Evolutionary conservation across 2,797 vertebrate genomes (phyloP).

Genomic region (Poecilia gillii): DNA sequence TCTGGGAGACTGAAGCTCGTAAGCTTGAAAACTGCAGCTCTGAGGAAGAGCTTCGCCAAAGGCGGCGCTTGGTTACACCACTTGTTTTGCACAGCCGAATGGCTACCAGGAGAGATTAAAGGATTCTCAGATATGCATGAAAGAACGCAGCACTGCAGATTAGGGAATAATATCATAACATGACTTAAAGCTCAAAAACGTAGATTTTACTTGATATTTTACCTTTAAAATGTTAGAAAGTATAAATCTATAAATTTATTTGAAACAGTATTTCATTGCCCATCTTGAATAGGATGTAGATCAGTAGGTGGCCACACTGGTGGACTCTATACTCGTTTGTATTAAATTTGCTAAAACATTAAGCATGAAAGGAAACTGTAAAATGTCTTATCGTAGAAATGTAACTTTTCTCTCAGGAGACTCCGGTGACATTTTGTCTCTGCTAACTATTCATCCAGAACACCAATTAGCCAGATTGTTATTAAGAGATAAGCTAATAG

Average conservation of each 20-base stretch:
- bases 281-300: neutral
- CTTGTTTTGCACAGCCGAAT: too few relatives aligned
- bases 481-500: neutral
- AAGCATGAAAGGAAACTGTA: neutral
- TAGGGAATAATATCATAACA: too few relatives aligned
- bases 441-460: slow-evolving; percentile 1
- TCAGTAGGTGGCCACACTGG: neutral
- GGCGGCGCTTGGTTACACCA: too few relatives aligned
- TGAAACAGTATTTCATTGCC: neutral
- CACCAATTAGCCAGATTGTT: neutral
- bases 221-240: neutral
- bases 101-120: too few relatives aligned
- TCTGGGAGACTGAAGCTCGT: too few relatives aligned
- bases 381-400: neutral
- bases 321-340: neutral
- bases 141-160: too few relatives aligned
- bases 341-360: neutral
- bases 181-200: too few relatives aligned
- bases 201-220: too few relatives aligned
- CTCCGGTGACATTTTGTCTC: neutral
- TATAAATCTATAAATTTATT: neutral
- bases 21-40: too few relatives aligned
- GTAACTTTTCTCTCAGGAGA: neutral
- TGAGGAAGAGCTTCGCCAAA: too few relatives aligned
- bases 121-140: too few relatives aligned